Base-by-base conservation (phyloP, 2,888 invertebrate species). In the Drosophila barbarae region DNA sequence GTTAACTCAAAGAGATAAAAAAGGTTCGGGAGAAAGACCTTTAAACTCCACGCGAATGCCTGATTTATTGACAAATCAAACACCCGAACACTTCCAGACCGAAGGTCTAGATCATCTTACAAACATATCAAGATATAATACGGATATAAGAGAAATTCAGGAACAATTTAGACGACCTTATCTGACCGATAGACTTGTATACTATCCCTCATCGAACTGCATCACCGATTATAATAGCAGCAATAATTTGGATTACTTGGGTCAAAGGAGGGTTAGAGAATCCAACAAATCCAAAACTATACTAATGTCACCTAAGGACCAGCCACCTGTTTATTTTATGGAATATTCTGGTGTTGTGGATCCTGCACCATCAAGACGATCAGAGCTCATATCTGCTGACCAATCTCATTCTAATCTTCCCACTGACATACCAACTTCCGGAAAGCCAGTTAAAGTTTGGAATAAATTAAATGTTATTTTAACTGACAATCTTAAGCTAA, bases 101-200 rank as follows among this genome's bases (percentile, higher is more conserved):
- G 18, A 42, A 12, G n/a, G 10, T 12, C 4, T 10, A 35, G 35
- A 51, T 21, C 18, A 41, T 26, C 23, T 5, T 47, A 13, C 13
- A 15, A 39, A 39, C n/a, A 21, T 35, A 15, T 28, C 44, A 9
- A 15, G 7, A 5, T 21, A 26, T 0, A 66, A 58, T 66, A 83
- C 79, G 15, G 85, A 83, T 47, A 63, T 69, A 49, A 60, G 74
- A 1, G 76, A 84, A 61, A 56, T 69, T n/a, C 63, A 60, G 5
- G 69, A 83, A 9, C 76, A 80, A 41, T 35, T 13, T 5, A 84
- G 76, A 13, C 78, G 83, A 46, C 74, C 79, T 2, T 76, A 86
- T 51, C 91, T 96, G 26, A 95, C 95, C 0, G 95, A 96, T 87
- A 94, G 95, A 13, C 90, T 96, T 8, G 94, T 94, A 0, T 96